Conservation (phyloP, 2,113 vertebrate genomes). For the Pteruthius melanotis region DNA sequence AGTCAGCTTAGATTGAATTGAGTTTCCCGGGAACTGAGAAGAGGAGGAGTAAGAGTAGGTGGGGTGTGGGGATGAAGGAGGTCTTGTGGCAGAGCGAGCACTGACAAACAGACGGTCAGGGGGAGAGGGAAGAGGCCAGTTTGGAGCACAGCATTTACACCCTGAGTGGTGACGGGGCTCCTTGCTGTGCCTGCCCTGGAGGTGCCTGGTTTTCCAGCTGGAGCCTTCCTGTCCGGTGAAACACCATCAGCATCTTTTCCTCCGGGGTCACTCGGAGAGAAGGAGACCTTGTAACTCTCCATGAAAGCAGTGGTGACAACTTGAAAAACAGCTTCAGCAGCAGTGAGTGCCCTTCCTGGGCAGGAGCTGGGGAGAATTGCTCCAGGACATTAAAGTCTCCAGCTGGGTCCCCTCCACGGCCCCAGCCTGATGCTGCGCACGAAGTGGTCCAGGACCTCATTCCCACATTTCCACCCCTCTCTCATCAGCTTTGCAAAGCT, state of each 20-base stretch:
- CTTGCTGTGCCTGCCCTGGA: background rate
- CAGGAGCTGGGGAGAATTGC: background rate
- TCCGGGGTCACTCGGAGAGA: background rate
- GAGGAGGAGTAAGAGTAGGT: background rate
- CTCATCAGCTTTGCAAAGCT: background rate
- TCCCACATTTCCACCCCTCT: background rate
- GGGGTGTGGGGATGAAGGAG: background rate
- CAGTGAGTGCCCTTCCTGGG: slow-evolving; percentile 15
- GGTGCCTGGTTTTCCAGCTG: background rate
- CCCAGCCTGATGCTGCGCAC: background rate
- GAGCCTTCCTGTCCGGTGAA: background rate
- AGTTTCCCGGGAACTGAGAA: background rate
- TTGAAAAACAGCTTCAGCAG: slow-evolving; percentile 35
- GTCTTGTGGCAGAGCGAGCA: background rate
- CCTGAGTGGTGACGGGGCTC: background rate
- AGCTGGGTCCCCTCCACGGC: background rate
- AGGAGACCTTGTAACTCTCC: background rate
- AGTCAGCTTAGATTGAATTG: slow-evolving; percentile 25
- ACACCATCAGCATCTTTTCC: background rate
- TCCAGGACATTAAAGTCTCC: slow-evolving; percentile 13
- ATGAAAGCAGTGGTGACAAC: slow-evolving; percentile 23
- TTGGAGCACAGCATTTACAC: background rate
- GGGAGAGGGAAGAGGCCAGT: background rate
- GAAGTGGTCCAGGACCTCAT: background rate
- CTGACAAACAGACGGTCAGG: background rate